These are phyloP conservation scores for Tolmerus cingulatus DNA, from an alignment of 2,888 invertebrate species.

Conservation along the genomic window DNA sequence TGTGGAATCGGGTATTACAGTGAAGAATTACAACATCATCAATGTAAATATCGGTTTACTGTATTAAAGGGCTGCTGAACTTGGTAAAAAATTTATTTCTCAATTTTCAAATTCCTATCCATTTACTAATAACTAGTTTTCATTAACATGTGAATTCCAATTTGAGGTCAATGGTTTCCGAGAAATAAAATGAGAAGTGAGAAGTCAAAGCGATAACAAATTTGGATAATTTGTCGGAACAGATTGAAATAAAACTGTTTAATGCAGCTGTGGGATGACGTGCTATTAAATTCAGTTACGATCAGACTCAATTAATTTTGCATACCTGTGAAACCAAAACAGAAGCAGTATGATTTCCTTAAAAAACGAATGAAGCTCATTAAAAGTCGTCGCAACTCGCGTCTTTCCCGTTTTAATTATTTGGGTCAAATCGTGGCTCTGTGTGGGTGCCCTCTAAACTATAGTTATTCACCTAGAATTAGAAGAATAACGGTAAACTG, in stretches of 20 bases:
- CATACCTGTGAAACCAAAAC: neutral
- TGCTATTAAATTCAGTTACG: neutral
- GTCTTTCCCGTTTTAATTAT: slow-evolving; percentile 2
- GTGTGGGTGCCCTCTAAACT: slow-evolving; percentile 7
- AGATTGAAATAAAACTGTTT: neutral
- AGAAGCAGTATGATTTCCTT: neutral
- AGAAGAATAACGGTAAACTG: neutral
- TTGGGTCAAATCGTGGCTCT: neutral
- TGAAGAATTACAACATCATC: no score
- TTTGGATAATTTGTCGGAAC: neutral
- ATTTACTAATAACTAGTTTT: neutral
- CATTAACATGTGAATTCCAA: neutral
- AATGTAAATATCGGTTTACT: no score
- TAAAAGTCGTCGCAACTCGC: neutral
- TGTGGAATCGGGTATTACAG: no score
- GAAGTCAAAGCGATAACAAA: neutral
- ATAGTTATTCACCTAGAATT: neutral
- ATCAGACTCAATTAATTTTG: neutral
- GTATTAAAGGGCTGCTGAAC: no score
- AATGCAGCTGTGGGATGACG: neutral
- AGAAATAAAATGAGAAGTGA: neutral
- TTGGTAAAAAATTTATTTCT: neutral
- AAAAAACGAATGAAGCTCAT: neutral
- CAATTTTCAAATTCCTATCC: neutral
- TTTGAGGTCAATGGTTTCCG: neutral